These are phyloP conservation scores for Sylvicola fuscatus DNA, from an alignment of 2,888 invertebrate genomes.

Conservation along the genomic window DNA sequence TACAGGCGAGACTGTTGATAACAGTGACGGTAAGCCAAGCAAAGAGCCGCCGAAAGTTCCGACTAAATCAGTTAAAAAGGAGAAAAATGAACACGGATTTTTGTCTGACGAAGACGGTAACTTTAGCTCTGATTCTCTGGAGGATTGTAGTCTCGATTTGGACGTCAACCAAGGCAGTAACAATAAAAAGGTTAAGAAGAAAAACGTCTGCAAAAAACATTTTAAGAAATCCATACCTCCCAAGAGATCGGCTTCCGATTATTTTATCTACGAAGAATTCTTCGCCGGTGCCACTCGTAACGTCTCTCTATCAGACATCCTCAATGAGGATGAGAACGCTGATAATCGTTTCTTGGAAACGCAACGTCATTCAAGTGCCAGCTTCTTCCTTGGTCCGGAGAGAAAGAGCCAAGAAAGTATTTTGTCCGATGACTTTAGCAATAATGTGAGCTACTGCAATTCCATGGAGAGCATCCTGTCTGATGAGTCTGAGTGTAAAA, in stretches of 20 bases:
- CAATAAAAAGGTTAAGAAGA: slow-evolving; percentile 23
- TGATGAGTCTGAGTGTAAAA: slow-evolving; percentile 61
- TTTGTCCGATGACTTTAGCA: slow-evolving; percentile 42
- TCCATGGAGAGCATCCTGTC: slow-evolving; percentile 64
- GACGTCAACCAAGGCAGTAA: slow-evolving; percentile 19
- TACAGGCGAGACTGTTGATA: slow-evolving; percentile 17
- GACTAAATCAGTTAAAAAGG: slow-evolving; percentile 4
- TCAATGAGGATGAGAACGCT: slow-evolving; percentile 25
- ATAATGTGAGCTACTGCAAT: slow-evolving; percentile 42
- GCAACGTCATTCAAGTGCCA: slow-evolving; percentile 50
- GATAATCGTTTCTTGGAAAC: slow-evolving; percentile 32
- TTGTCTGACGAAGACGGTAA: slow-evolving; percentile 37
- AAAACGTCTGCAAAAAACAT: slow-evolving; percentile 32
- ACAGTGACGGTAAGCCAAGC: slow-evolving; percentile 15
- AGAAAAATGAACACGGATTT: slow-evolving; percentile 8
- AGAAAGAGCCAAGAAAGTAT: slow-evolving; percentile 55
- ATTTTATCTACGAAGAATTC: slow-evolving; percentile 43
- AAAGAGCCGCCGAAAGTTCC: slow-evolving; percentile 2
- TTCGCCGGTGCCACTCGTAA: slow-evolving; percentile 29
- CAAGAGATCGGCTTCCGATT: slow-evolving; percentile 52
- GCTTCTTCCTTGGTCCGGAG: slow-evolving; percentile 47
- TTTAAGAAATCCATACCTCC: slow-evolving; percentile 30
- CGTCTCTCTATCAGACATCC: slow-evolving; percentile 34
- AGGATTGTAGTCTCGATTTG: slow-evolving; percentile 41
- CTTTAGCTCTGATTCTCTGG: slow-evolving; percentile 61